Evolutionary conservation across 1,140 invertebrate genomes (phyloP), one percentile per base, ranked within the genome.

Genomic region (Trichonephila clavipes): DNA sequence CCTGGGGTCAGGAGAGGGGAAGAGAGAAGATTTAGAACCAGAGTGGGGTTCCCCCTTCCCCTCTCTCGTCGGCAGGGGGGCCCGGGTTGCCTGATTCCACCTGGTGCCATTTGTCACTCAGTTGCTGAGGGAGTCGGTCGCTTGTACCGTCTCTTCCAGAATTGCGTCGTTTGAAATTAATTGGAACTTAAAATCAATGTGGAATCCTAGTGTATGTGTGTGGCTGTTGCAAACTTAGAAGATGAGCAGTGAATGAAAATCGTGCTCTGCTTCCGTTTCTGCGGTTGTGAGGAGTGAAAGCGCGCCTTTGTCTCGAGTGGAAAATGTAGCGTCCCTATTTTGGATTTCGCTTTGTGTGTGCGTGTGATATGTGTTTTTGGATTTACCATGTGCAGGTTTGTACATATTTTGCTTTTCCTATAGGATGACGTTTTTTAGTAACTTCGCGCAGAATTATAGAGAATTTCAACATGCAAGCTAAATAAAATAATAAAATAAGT

Each of bases 381-480:
- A 81, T 81, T 90, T 81, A 90, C 69, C 28, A 90, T 90, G 88
- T 90, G 88, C 88, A 90, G 88, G 88, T 90, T 69, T n/a, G 88
- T 90, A 51, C 0, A 19, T 18, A 7, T 58, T 82, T 82, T 18
- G 2, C 14, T 44, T 21, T n/a, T 82, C 34, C 34, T 40, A 40
- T 40, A 1, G 34, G 34, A 2, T 40, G 34, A 40, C 34, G 34
- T 3, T 3, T 40, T 2, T 40, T 40, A 2, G 4, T 40, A 40
- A 40, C 34, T 40, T 40, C 0, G 34, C 3, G 2, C 34, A 40
- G 34, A 40, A 40, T 40, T 40, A 40, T 40, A 2, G 34, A 40
- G 34, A 51, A 12, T 51, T 51, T 51, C 7, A 51, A 12, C 51
- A 51, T 51, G 7, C 51, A 12, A 10, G 51, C 51, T 51, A 10